These are phyloP conservation scores for Microctonus aethiopoides DNA, from an alignment of 2,888 invertebrate genomes.

Conservation along the genomic window DNA sequence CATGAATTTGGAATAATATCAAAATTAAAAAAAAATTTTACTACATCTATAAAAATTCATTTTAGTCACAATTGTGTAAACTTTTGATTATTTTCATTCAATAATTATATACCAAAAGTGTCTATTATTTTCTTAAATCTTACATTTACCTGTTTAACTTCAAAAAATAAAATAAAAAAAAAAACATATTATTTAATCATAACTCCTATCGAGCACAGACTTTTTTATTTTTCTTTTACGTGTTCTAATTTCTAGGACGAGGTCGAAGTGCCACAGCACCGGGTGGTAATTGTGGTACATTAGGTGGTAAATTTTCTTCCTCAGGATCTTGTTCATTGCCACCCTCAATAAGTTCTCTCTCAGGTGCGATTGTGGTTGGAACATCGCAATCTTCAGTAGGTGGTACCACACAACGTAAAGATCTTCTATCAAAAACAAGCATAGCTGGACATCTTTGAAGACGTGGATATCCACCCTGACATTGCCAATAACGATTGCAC, in stretches of 20 bases:
- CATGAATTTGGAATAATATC: too few relatives aligned
- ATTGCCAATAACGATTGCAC: conserved; percentile 94
- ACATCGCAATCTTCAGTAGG: conserved; percentile 91
- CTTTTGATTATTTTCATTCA: background rate
- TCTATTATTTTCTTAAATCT: background rate
- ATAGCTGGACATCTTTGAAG: conserved; percentile 91
- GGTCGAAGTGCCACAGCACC: conserved; percentile 60
- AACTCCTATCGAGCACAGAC: background rate
- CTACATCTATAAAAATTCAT: background rate
- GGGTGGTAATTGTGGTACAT: conserved; percentile 61
- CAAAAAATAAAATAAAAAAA: too few relatives aligned
- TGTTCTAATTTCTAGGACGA: conserved; percentile 58
- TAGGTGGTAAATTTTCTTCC: conserved; percentile 65
- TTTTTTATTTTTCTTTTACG: background rate
- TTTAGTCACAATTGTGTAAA: background rate
- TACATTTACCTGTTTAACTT: background rate
- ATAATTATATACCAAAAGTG: background rate
- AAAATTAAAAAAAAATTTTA: background rate
- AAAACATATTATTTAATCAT: background rate
- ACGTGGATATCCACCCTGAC: conserved; percentile 92
- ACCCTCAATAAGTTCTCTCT: conserved; percentile 59
- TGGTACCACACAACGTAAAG: conserved; percentile 86
- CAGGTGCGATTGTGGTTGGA: conserved; percentile 74
- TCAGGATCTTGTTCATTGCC: conserved; percentile 64
- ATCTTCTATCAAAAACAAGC: conserved; percentile 87